These are phyloP conservation scores for Panthera tigris DNA, from an alignment of 2,113 vertebrate genomes.

Conservation along the genomic window DNA sequence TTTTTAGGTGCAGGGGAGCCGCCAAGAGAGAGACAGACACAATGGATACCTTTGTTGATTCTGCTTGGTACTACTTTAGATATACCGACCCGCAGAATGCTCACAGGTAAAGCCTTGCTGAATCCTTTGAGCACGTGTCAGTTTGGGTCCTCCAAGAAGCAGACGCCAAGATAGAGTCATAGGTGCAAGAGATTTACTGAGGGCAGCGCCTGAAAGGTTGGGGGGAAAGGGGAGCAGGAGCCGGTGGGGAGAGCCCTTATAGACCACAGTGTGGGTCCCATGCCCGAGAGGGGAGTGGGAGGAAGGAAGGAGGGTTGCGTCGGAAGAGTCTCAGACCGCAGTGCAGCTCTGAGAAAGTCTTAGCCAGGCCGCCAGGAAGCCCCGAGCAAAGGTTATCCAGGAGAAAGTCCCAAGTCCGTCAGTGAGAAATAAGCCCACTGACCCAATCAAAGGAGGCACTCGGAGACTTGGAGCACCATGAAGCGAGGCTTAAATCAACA, in stretches of 20 bases:
- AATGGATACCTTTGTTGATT: slow-evolving; percentile 99
- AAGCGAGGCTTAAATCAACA: no score
- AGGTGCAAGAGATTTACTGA: no score
- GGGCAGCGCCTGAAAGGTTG: not conserved
- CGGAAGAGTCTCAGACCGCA: not conserved
- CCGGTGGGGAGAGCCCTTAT: not conserved
- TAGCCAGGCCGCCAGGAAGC: not conserved
- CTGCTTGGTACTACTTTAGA: slow-evolving; percentile 96
- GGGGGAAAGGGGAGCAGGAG: not conserved
- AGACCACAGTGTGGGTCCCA: fast-evolving
- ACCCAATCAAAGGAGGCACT: no score
- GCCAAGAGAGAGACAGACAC: slow-evolving; percentile 95
- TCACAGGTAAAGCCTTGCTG: slow-evolving; percentile 84
- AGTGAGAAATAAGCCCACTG: no score
- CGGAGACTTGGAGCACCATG: no score
- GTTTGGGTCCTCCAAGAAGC: not conserved
- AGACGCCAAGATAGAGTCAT: not conserved
- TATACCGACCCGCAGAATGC: slow-evolving; percentile 93
- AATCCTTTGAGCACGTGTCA: fast-evolving
- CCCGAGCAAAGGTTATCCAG: fast-evolving
- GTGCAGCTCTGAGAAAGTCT: not conserved
- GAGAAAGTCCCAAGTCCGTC: not conserved
- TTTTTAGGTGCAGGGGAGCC: slow-evolving; percentile 89
- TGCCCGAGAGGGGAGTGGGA: not conserved
- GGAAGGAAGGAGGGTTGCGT: not conserved